These are phyloP conservation scores for Erebia aethiops DNA, from an alignment of 2,888 invertebrate genomes.

Conservation along the genomic window DNA sequence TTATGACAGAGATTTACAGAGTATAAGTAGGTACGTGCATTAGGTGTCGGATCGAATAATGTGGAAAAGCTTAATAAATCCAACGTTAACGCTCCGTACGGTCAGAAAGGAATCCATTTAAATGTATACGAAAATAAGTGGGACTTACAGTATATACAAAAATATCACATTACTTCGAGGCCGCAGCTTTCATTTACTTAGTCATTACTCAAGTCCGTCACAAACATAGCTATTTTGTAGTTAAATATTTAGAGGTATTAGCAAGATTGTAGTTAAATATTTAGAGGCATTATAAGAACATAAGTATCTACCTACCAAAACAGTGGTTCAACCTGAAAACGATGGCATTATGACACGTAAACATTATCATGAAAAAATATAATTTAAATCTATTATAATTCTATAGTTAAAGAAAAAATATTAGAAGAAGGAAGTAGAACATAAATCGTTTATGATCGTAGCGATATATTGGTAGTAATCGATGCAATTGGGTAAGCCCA, in stretches of 20 bases:
- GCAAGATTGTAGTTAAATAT: not conserved
- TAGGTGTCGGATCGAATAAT: not conserved
- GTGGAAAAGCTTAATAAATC: conserved; percentile 38
- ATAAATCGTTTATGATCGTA: no score
- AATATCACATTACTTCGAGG: conserved; percentile 84
- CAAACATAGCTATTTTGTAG: conserved; percentile 3
- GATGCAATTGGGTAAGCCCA: not conserved
- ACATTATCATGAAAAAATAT: no score
- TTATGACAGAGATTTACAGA: no score
- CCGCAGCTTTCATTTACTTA: conserved; percentile 82
- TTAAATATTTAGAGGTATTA: not conserved
- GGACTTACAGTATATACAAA: conserved; percentile 83
- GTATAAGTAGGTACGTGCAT: not conserved
- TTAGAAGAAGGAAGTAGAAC: no score
- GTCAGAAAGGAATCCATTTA: conserved; percentile 79
- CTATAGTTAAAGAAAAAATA: no score
- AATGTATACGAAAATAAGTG: conserved; percentile 83
- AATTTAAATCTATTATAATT: no score
- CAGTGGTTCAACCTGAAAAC: no score
- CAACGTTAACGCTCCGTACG: conserved; percentile 72
- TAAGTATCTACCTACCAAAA: not conserved
- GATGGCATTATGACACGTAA: no score
- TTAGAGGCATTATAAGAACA: no score
- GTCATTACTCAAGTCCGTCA: conserved; percentile 57
- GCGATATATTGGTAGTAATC: not conserved